Evolutionary conservation across 2,888 invertebrate species (phyloP), one percentile per base, ranked within the genome.

Genomic region (Mactromeris polynyma): DNA sequence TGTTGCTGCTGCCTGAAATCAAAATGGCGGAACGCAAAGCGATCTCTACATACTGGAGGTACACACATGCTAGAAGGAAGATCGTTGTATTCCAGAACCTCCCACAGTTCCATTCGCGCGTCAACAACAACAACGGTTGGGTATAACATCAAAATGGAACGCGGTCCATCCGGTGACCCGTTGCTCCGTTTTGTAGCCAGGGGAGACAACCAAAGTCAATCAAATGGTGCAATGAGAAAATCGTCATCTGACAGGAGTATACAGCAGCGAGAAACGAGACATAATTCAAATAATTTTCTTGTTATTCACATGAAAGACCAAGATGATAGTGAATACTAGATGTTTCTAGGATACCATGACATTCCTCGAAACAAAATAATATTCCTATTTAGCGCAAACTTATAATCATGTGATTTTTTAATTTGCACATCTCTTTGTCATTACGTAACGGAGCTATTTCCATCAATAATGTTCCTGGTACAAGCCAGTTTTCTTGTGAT

Each of bases 1-100:
- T 96, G 96, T 86, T 95, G 95, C 89, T 95, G 94, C 85, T 95
- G 95, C 77, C 82, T 93, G 36, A 92, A 92, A 78, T 83, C 92
- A 19, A 83, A 91, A 38, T 92, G 92, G 93, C 81, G 91, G 21
- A 88, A 90, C 31, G 84, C 86, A 78, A 92, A 89, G 36, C 51
- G 81, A 40, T 64, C 82, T 21, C 77, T 80, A 21, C 81, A 83
- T 19, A 89, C 87, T 6, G 87, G 80, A 17, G 81, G 78, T 26
- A 87, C 82, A 40, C 73, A 82, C n/a, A 77, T 88, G n/a, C 54
- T 77, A n/a, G 88, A 83, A 7, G 85, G 85, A 19, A 83, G 83
- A 40, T 89, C 89, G 7, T 19, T 82, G n/a, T 88, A 86, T 17
- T 87, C 90, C 6, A 85, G 88, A 31, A 89, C 92, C 31, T 87